phyloP scores from a whole-genome alignment of 2,888 invertebrate genomes.

The Drosophila setosimentum region DNA sequence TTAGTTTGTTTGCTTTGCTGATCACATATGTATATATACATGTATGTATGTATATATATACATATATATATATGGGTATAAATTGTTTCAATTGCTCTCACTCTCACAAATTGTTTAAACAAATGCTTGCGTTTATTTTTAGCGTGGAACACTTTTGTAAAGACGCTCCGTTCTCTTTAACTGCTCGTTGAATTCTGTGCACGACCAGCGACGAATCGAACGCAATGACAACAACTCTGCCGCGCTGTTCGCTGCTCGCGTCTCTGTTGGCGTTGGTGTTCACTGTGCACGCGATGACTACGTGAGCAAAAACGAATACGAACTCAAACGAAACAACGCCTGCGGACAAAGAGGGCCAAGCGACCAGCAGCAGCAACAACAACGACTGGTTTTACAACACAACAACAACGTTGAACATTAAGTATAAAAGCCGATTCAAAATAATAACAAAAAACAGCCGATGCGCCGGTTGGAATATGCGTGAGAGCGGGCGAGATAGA shows the following conservation, averaged over 20 bases:
- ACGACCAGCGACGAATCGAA: conserved; percentile 26
- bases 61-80: conserved; percentile 4
- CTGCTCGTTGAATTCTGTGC: conserved; percentile 69
- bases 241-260: conserved; percentile 16
- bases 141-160: conserved; percentile 30
- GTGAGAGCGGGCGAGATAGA: conserved; percentile 22
- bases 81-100: conserved; percentile 31
- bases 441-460: conserved; percentile 79
- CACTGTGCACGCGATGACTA: conserved; percentile 73
- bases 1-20: conserved; percentile 52
- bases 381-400: conserved; percentile 57
- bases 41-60: conserved; percentile 2
- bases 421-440: conserved; percentile 49
- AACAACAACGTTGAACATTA: conserved; percentile 44
- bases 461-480: conserved; percentile 70
- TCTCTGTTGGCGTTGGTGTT: conserved; percentile 22
- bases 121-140: conserved; percentile 49
- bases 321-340: conserved; percentile 20
- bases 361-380: conserved; percentile 20
- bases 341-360: conserved; percentile 48
- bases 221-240: conserved; percentile 51
- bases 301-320: conserved; percentile 73
- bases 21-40: conserved; percentile 19
- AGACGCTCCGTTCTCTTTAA: conserved; percentile 68
- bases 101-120: conserved; percentile 61